A percentile compares a stretch with the other conserved stretches of the same genome.
Evolutionary conservation across 1,140 invertebrate genomes (phyloP).

Genomic region (Drosophila pallidifrons): DNA sequence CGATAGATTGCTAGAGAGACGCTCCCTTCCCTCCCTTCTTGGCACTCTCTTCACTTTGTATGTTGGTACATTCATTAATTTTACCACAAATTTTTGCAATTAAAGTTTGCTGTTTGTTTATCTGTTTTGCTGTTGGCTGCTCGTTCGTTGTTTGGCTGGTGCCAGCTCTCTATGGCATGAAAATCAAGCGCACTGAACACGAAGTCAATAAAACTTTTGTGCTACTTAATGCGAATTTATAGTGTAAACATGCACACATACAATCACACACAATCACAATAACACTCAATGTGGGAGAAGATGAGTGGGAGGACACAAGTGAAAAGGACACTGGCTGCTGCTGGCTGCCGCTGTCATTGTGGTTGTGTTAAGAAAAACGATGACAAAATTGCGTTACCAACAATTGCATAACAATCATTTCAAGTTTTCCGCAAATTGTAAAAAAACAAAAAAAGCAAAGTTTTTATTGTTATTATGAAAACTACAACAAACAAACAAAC

Average conservation of each 20-base stretch:
- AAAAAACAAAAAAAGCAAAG: constrained; percentile 59
- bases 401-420: constrained; percentile 84
- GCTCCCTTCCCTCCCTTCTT: background rate
- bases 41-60: background rate
- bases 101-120: constrained; percentile 83
- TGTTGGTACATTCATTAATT: constrained; percentile 75
- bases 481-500: constrained; percentile 46
- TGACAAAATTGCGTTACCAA: constrained; percentile 83
- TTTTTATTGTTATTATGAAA: constrained; percentile 84
- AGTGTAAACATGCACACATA: constrained; percentile 76
- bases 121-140: constrained; percentile 55
- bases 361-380: constrained; percentile 68
- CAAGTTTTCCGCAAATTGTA: constrained; percentile 84
- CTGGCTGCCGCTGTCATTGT: constrained; percentile 13
- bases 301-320: constrained; percentile 4
- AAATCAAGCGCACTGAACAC: constrained; percentile 76
- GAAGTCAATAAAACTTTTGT: constrained; percentile 83
- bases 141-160: background rate
- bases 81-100: constrained; percentile 83
- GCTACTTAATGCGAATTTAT: constrained; percentile 83
- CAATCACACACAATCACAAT: constrained; percentile 31
- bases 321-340: constrained; percentile 45
- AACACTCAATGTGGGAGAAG: constrained; percentile 8
- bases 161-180: constrained; percentile 45
- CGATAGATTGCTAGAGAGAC: background rate